phyloP scores from a whole-genome alignment of 2,888 invertebrate species.

The Drosophila stalkeri region DNA sequence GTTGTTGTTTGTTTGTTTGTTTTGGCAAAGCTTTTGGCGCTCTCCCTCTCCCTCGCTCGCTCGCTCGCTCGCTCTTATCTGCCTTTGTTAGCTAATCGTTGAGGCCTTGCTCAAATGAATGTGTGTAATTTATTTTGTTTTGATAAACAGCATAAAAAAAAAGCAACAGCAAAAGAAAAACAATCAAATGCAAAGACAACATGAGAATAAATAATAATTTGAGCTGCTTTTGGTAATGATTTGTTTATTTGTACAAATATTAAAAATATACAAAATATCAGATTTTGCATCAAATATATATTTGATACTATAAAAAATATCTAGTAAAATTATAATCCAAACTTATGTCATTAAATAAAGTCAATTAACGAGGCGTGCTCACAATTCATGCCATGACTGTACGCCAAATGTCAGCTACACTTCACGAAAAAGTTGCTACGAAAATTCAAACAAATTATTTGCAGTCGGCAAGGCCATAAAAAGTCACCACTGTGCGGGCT shows the following conservation, averaged over 20 bases:
- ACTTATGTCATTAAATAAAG: neutral
- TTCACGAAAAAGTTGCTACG: constrained; percentile 34
- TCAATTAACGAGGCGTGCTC: neutral
- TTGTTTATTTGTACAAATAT: neutral
- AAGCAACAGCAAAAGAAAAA: neutral
- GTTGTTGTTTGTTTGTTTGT: constrained; percentile 28
- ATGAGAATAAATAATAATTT: neutral
- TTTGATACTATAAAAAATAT: neutral
- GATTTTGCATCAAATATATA: too few species aligned
- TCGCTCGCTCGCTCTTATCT: constrained; percentile 3
- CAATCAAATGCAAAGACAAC: neutral
- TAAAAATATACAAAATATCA: neutral
- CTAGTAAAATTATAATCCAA: neutral
- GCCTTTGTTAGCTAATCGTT: constrained; percentile 41
- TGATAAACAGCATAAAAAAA: constrained; percentile 5
- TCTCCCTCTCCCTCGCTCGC: neutral
- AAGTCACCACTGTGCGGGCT: constrained; percentile 75
- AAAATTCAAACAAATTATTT: constrained; percentile 18
- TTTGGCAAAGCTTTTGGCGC: constrained; percentile 36
- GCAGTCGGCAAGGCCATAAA: constrained; percentile 37
- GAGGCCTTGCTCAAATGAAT: constrained; percentile 21
- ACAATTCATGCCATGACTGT: constrained; percentile 44
- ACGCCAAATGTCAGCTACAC: constrained; percentile 38
- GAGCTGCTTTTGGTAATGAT: neutral
- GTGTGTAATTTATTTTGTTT: constrained; percentile 15